phyloP scores from a whole-genome alignment of 2,113 vertebrate genomes.

The Sarotherodon lohbergeri region DNA sequence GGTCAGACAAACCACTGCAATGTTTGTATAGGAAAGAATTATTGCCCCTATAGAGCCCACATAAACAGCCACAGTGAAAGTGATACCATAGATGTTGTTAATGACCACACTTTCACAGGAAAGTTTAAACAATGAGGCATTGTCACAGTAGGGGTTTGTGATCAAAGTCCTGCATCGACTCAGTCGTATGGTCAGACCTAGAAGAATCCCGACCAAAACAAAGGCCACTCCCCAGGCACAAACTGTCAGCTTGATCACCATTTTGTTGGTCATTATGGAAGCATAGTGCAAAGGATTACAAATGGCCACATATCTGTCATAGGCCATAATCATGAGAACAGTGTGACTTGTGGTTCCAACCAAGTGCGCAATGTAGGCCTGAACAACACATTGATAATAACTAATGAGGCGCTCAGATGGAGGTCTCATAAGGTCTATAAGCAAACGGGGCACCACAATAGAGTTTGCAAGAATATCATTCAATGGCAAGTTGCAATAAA shows the following conservation, averaged over 20 bases:
- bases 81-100: not conserved
- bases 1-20: not conserved
- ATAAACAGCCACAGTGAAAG: not conserved
- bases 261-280: not conserved
- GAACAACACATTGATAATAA: not conserved
- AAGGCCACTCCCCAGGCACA: not conserved
- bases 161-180: not conserved
- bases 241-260: not conserved
- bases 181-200: not conserved
- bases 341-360: not conserved
- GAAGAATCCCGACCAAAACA: not conserved
- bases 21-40: not conserved
- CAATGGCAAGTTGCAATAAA: not conserved
- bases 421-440: not conserved
- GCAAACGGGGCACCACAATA: not conserved
- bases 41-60: not conserved
- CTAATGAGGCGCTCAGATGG: not conserved
- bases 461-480: not conserved
- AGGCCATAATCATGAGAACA: too few relatives aligned
- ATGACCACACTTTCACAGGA: not conserved
- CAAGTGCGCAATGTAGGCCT: not conserved
- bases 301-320: not conserved
- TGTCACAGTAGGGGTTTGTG: not conserved
- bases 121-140: not conserved
- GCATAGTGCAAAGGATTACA: not conserved